Evolutionary conservation across 2,888 invertebrate genomes (phyloP).

Genomic region (Eurois occulta): DNA sequence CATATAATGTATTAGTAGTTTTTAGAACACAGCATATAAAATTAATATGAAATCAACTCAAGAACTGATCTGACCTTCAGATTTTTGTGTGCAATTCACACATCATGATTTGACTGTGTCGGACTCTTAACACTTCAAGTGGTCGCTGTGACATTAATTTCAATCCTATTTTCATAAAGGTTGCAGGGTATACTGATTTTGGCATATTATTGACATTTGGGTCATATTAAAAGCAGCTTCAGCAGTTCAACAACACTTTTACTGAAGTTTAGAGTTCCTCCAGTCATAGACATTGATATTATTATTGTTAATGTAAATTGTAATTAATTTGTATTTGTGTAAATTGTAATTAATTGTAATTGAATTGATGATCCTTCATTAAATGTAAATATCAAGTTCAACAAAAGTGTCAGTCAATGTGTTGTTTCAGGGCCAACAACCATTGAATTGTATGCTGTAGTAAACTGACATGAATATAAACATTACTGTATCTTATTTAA

Average conservation of each 20-base stretch:
- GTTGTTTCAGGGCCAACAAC: slow-evolving; percentile 12
- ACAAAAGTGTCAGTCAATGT: slow-evolving; percentile 6
- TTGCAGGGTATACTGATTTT: neutral
- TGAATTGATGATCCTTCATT: neutral
- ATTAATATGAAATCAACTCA: neutral
- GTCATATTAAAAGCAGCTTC: neutral
- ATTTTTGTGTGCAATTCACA: neutral
- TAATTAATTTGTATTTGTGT: neutral
- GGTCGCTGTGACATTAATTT: neutral
- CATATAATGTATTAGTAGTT: neutral
- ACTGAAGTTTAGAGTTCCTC: neutral
- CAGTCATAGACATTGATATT: neutral
- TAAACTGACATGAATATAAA: slow-evolving; percentile 16
- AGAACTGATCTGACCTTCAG: neutral
- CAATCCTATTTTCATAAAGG: neutral
- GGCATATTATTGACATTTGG: neutral
- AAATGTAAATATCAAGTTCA: neutral
- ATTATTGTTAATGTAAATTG: neutral
- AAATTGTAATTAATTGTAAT: slow-evolving; percentile 2
- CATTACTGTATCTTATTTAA: slow-evolving; percentile 11
- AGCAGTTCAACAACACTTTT: neutral
- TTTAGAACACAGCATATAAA: neutral
- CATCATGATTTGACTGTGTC: neutral
- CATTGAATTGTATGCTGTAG: neutral
- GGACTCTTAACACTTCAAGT: neutral